Conservation (phyloP, 2,113 vertebrate genomes). For the Lophotis ruficrista region DNA sequence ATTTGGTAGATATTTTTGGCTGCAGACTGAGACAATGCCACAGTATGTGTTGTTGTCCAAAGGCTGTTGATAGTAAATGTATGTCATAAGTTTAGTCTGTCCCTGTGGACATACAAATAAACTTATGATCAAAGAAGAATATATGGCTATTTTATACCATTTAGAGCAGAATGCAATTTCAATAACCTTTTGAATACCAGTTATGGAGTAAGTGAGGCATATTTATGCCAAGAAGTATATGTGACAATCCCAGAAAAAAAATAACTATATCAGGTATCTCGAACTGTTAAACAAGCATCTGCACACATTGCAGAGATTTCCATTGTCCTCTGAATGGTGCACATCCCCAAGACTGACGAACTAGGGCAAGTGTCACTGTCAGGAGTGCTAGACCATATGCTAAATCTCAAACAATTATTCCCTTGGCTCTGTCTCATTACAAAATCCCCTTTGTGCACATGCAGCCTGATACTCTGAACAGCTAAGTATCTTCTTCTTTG, state of each 20-base stretch:
- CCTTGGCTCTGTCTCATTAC: neutral
- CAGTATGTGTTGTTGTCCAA: neutral
- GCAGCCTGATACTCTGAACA: neutral
- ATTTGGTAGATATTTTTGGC: neutral
- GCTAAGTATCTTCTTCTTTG: neutral
- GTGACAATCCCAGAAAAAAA: neutral
- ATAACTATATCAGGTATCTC: neutral
- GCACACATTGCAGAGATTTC: neutral
- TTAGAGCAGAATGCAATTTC: neutral
- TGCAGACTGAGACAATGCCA: neutral
- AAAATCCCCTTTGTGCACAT: neutral
- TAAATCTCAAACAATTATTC: neutral
- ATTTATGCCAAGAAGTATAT: neutral
- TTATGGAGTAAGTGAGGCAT: neutral
- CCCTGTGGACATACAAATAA: neutral
- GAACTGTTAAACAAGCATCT: neutral
- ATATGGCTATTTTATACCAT: neutral
- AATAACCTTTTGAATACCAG: neutral
- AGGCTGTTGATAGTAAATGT: neutral
- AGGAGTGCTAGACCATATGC: neutral
- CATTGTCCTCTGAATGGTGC: neutral
- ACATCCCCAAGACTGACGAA: neutral
- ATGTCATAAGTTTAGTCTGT: neutral
- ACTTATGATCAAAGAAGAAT: neutral
- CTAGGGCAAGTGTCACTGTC: neutral